A percentile compares a stretch with the other conserved stretches of the same genome.
phyloP scores from a whole-genome alignment of 2,888 invertebrate species.

The Nomada hirtipes region DNA sequence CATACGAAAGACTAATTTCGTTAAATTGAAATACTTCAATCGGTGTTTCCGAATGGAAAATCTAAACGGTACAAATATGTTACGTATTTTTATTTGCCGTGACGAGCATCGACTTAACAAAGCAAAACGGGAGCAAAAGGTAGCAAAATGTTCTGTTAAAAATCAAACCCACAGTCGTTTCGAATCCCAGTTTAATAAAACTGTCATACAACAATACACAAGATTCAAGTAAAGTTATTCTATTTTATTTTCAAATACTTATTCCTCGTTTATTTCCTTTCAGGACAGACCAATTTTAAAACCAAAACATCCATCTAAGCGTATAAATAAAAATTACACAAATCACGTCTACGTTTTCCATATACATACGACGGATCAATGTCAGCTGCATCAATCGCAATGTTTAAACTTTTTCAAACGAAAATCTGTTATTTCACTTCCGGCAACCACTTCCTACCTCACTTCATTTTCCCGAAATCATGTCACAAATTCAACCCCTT shows the following conservation, averaged over 20 bases:
- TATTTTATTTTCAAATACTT: too few relatives aligned
- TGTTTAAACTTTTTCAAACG: not conserved
- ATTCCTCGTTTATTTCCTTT: too few relatives aligned
- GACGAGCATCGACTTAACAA: not conserved
- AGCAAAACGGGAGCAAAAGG: not conserved
- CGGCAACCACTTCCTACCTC: not conserved
- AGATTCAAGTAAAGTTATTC: too few relatives aligned
- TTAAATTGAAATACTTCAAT: constrained; percentile 6
- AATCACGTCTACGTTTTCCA: not conserved
- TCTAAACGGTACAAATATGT: constrained; percentile 1
- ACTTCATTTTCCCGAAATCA: constrained; percentile 24
- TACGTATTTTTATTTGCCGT: not conserved
- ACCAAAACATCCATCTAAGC: too few relatives aligned
- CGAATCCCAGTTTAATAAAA: not conserved
- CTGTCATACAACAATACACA: too few relatives aligned
- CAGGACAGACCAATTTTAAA: not conserved
- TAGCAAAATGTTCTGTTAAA: not conserved
- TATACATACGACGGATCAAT: not conserved
- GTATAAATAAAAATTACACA: not conserved
- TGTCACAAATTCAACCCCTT: not conserved
- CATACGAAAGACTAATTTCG: not conserved
- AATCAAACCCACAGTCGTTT: too few relatives aligned
- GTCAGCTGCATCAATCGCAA: not conserved
- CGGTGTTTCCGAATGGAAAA: not conserved
- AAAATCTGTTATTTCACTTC: constrained; percentile 17